phyloP scores from a whole-genome alignment of 2,888 invertebrate genomes.

The Hydrotaea diabolus region DNA sequence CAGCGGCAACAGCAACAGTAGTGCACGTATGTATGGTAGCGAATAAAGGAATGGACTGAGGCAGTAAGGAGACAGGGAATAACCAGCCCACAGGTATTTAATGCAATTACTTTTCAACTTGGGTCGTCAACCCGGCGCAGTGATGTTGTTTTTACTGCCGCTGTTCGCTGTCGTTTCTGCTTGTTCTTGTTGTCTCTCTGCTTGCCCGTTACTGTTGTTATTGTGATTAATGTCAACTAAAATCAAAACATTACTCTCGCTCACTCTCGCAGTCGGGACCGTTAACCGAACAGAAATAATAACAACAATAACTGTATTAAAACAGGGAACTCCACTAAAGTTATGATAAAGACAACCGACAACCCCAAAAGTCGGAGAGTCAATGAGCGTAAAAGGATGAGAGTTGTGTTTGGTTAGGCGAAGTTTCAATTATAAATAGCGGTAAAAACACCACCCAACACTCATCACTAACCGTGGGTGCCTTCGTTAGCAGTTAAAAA shows the following conservation, averaged over 20 bases:
- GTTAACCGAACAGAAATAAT: too few relatives aligned
- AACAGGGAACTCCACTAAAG: slow-evolving; percentile 17
- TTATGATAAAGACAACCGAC: too few relatives aligned
- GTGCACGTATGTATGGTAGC: neutral
- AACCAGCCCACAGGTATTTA: slow-evolving; percentile 20
- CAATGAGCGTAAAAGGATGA: neutral
- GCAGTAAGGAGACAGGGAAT: too few relatives aligned
- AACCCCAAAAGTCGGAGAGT: neutral
- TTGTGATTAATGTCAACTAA: slow-evolving; percentile 16
- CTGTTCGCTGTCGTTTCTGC: neutral
- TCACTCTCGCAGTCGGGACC: neutral
- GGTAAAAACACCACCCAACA: slow-evolving; percentile 27
- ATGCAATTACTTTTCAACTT: slow-evolving; percentile 37
- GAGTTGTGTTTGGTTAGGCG: neutral
- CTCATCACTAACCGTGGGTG: neutral
- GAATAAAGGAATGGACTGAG: too few relatives aligned
- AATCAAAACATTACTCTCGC: neutral
- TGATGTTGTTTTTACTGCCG: neutral
- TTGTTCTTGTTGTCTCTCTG: neutral
- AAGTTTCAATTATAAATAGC: slow-evolving; percentile 3
- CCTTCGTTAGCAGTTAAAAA: too few relatives aligned
- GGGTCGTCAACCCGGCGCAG: slow-evolving; percentile 42
- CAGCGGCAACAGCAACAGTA: neutral
- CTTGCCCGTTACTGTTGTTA: neutral
- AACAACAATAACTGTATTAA: neutral